These are phyloP conservation scores for Elgaria multicarinata DNA, from an alignment of 2,113 vertebrate genomes.

Conservation along the genomic window DNA sequence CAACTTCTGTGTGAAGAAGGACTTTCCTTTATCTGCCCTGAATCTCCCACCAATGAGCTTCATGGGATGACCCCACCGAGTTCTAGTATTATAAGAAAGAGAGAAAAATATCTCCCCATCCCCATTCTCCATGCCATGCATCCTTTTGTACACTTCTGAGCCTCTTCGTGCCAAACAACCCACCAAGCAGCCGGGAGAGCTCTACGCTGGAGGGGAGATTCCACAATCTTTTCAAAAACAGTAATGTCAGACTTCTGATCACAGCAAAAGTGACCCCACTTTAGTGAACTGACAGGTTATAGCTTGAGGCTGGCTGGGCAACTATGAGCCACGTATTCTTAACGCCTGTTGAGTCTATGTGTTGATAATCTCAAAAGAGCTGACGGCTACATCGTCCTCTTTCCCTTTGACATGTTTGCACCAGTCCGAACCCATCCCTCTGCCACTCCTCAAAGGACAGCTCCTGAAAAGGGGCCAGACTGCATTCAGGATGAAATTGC, in stretches of 20 bases:
- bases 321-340: slow-evolving; percentile 36
- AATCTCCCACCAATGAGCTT: too few species aligned
- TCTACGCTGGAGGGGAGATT: background rate
- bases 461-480: slow-evolving; percentile 5
- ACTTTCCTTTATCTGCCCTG: too few species aligned
- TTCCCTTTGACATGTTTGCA: slow-evolving; percentile 4
- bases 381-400: slow-evolving; percentile 11
- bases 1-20: too few species aligned
- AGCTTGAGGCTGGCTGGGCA: slow-evolving; percentile 29
- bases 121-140: too few species aligned
- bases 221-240: background rate
- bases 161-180: too few species aligned
- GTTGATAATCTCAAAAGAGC: slow-evolving; percentile 1
- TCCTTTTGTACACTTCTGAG: background rate
- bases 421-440: slow-evolving; percentile 40
- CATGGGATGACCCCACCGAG: too few species aligned
- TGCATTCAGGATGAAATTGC: background rate
- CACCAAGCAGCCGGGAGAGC: background rate
- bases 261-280: background rate
- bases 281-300: slow-evolving; percentile 2
- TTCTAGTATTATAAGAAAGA: too few species aligned
- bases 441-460: slow-evolving; percentile 46
- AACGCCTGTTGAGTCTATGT: slow-evolving; percentile 1
- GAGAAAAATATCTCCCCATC: too few species aligned
- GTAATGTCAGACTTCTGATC: fast-evolving